Evolutionary conservation across 2,888 invertebrate genomes (phyloP).

Genomic region (Hyles lineata): DNA sequence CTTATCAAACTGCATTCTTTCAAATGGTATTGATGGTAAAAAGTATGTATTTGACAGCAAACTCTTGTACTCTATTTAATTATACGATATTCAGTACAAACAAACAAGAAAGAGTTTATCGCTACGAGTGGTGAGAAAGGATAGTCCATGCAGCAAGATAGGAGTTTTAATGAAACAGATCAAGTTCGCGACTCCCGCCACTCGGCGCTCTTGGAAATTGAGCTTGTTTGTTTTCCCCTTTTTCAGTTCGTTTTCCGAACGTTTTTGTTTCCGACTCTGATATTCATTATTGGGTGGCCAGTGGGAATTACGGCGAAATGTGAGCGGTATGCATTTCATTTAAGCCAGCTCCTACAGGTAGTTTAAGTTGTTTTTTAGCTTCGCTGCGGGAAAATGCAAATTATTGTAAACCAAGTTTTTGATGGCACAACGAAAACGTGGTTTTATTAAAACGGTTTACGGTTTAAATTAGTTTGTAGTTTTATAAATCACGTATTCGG

Average conservation of each 20-base stretch:
- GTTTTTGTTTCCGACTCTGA: constrained; percentile 17
- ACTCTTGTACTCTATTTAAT: neutral
- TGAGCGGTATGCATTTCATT: constrained; percentile 14
- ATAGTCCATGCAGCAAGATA: constrained; percentile 29
- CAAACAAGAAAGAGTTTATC: neutral
- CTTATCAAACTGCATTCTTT: no score
- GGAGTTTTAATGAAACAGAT: constrained; percentile 42
- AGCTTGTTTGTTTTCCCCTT: constrained; percentile 38
- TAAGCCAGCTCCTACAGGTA: neutral
- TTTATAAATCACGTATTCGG: neutral
- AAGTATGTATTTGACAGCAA: neutral
- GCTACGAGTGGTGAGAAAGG: constrained; percentile 17
- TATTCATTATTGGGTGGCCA: constrained; percentile 24
- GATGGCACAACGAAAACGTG: neutral
- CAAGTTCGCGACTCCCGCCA: constrained; percentile 36
- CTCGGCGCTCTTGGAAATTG: constrained; percentile 33
- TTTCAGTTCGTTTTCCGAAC: constrained; percentile 22
- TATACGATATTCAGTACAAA: neutral
- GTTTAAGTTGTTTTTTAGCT: neutral
- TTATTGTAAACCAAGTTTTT: neutral
- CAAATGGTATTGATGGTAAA: no score
- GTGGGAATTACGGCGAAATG: constrained; percentile 21
- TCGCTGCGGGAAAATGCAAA: neutral
- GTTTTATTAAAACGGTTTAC: neutral
- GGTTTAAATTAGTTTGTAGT: neutral